Base-by-base conservation (phyloP, 2,113 vertebrate genomes). In the Seriola dumerili region DNA sequence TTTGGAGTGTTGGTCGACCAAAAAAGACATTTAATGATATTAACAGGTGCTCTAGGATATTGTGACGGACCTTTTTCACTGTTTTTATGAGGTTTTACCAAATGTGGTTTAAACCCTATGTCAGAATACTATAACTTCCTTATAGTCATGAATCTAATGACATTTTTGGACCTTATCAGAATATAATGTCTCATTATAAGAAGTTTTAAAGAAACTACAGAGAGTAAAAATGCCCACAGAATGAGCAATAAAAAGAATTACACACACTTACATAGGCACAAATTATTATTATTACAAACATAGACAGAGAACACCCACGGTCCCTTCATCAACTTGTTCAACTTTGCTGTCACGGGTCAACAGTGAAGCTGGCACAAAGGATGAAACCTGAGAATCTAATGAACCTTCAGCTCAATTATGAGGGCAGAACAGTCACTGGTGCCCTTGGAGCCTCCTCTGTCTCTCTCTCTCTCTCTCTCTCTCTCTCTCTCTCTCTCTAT, bases 341-440 rank as follows among this genome's bases (percentile, higher is more conserved):
- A 34, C 72, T 65, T 32, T 68, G 38, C 72, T 57, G 70, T 62
- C 42, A 34, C 2, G 85, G 80, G 74, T 84, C 72, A 78, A 8
- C 42, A 3, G 80, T 12, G 75, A 50, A 29, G 42, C 74, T 86
- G 84, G 76, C 72, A 89, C 55, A 32, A 19, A 50, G 62, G 32
- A 40, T 7, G 91, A 92, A 90, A 94, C 89, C 85, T 61, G 91
- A 93, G 84, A 80, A 21, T 74, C 70, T 66, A 59, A 79, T 81
- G 82, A 88, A 79, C 80, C 71, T 82, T 29, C 67, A n/a, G 78
- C 71, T 83, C 70, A 57, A 25, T 85, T 65, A 78, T 85, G 71
- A 85, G 32, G 57, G 70, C 79, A 48, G 80, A 44, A 2, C 11
- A 57, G 83, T 70, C 48, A 40, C 46, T 44, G 32, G 62, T 83